Evolutionary conservation across 2,797 vertebrate genomes (phyloP).

Genomic region (Eidolon dupreanum): DNA sequence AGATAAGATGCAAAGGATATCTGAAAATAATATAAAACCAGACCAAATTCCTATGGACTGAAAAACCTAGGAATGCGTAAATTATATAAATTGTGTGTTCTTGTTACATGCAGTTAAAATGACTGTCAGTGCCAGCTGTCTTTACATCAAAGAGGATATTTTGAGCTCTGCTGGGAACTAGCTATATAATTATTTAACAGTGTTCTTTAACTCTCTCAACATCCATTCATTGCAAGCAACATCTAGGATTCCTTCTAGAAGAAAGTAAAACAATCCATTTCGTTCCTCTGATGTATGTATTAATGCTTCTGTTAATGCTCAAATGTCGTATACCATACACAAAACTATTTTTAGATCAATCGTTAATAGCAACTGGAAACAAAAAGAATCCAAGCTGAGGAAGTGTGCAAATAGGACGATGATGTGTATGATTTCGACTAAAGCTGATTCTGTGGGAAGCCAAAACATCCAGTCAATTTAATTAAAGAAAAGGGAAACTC

Average conservation of each 20-base stretch:
- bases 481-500: slow-evolving; percentile 67
- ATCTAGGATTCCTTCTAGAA: neutral
- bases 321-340: neutral
- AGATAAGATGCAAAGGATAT: slow-evolving; percentile 69
- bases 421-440: slow-evolving; percentile 17
- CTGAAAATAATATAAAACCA: slow-evolving; percentile 76
- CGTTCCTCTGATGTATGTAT: neutral
- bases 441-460: slow-evolving; percentile 51
- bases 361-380: slow-evolving; percentile 1
- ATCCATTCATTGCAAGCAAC: neutral
- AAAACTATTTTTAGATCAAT: slow-evolving; percentile 39
- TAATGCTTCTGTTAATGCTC: neutral
- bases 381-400: neutral
- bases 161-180: slow-evolving; percentile 50
- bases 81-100: slow-evolving; percentile 76
- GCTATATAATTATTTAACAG: slow-evolving; percentile 53
- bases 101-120: slow-evolving; percentile 67
- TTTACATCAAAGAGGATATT: slow-evolving; percentile 71
- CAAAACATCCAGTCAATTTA: slow-evolving; percentile 69
- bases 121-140: slow-evolving; percentile 57
- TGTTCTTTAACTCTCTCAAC: slow-evolving; percentile 2
- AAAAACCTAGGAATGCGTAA: slow-evolving; percentile 72
- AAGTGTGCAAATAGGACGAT: neutral
- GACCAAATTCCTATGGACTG: slow-evolving; percentile 68
- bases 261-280: neutral